These are phyloP conservation scores for Mus minutoides DNA, from an alignment of 2,797 vertebrate genomes.

Conservation along the genomic window DNA sequence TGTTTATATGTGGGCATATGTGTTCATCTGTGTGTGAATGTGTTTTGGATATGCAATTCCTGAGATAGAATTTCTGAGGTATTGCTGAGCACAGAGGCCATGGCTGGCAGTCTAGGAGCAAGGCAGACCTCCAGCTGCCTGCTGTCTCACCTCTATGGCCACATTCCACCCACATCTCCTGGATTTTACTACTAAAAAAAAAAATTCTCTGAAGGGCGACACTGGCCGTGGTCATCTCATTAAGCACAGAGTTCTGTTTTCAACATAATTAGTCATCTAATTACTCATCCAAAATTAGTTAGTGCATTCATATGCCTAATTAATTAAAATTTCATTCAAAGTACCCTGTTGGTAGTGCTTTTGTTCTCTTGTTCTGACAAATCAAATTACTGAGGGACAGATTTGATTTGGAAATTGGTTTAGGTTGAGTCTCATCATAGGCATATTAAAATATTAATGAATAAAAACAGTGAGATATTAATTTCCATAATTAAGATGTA, in stretches of 20 bases:
- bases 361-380: conserved; percentile 72
- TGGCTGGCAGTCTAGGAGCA: conserved; percentile 1
- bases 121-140: not conserved
- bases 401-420: conserved; percentile 81
- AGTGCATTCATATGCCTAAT: conserved; percentile 76
- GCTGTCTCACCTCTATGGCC: not conserved
- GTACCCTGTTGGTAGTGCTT: conserved; percentile 69
- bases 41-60: not conserved
- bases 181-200: conserved; percentile 50
- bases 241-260: conserved; percentile 74
- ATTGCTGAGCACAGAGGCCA: conserved; percentile 20
- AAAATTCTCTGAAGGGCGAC: not conserved
- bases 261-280: conserved; percentile 78
- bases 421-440: conserved; percentile 67
- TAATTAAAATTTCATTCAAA: conserved; percentile 72
- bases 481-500: conserved; percentile 70
- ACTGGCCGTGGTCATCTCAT: conserved; percentile 67
- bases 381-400: conserved; percentile 75
- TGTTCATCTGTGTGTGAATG: too few relatives aligned
- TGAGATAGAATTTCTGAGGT: not conserved
- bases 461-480: conserved; percentile 72
- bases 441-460: conserved; percentile 78
- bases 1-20: not conserved
- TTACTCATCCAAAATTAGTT: conserved; percentile 79
- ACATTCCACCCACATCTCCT: not conserved